Conservation (phyloP, 2,113 vertebrate species). For the Centropristis striata region DNA sequence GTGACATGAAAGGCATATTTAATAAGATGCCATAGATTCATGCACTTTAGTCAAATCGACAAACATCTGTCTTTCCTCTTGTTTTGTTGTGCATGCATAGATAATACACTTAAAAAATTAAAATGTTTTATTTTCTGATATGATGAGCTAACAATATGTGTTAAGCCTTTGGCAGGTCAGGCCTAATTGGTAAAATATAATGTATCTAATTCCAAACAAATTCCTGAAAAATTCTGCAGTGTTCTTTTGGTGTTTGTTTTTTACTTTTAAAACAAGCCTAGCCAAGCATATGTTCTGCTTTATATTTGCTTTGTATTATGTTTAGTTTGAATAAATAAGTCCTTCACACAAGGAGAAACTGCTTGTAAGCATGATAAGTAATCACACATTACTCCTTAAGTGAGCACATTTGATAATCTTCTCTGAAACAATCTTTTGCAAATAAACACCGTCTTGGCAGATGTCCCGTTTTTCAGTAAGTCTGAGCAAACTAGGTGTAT, state of each 20-base stretch:
- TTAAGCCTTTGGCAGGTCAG: not conserved
- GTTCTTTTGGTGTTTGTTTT: conserved; percentile 14
- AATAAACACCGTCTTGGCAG: conserved; percentile 56
- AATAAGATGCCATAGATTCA: not conserved
- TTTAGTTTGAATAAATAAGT: conserved; percentile 17
- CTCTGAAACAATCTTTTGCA: conserved; percentile 59
- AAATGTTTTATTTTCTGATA: not conserved
- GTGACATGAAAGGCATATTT: conserved; percentile 24
- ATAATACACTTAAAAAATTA: not conserved
- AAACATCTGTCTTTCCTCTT: conserved; percentile 23
- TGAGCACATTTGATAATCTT: conserved; percentile 34
- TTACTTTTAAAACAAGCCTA: not conserved
- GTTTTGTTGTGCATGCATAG: not conserved
- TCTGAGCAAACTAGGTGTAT: conserved; percentile 21
- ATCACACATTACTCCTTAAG: conserved; percentile 41
- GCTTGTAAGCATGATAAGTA: conserved; percentile 43
- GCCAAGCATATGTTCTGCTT: not conserved
- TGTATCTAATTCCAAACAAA: not conserved
- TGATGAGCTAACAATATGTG: not conserved
- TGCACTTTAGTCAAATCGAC: conserved; percentile 9
- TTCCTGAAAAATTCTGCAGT: not conserved
- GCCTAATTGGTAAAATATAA: not conserved
- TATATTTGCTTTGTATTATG: conserved; percentile 10
- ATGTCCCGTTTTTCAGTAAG: not conserved
- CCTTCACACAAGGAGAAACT: conserved; percentile 67